A percentile compares a stretch with the other conserved stretches of the same genome.
Conservation (phyloP, 2,113 vertebrate species). For the Rhinolophus ferrumequinum region DNA sequence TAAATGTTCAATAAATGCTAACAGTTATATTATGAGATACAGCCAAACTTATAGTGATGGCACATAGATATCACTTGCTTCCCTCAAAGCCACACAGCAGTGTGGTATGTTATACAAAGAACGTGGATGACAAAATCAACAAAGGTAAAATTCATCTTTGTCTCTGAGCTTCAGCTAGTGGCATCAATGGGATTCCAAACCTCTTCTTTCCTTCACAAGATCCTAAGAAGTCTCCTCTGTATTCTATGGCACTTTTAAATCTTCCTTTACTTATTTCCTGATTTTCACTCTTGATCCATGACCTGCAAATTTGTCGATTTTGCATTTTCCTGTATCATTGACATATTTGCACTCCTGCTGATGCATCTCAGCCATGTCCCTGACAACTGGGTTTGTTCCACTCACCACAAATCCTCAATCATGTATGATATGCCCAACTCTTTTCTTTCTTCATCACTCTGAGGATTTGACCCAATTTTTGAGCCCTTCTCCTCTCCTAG, state of each 20-base stretch:
- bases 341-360: neutral
- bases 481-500: neutral
- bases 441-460: neutral
- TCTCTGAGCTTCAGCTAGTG: neutral
- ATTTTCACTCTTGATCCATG: neutral
- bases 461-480: neutral
- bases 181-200: neutral
- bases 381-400: neutral
- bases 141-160: neutral
- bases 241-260: neutral
- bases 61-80: neutral
- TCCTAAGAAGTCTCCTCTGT: neutral
- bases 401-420: neutral
- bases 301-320: neutral
- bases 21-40: neutral
- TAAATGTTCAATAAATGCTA: neutral
- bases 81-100: neutral
- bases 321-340: neutral
- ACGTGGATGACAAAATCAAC: neutral
- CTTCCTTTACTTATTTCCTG: neutral
- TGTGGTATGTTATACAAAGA: neutral
- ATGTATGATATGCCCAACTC: neutral
- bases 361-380: neutral
- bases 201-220: neutral
- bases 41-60: neutral